Evolutionary conservation across 1,140 invertebrate genomes (phyloP), one percentile per base, ranked within the genome.

Genomic region (Drosophila pachea): DNA sequence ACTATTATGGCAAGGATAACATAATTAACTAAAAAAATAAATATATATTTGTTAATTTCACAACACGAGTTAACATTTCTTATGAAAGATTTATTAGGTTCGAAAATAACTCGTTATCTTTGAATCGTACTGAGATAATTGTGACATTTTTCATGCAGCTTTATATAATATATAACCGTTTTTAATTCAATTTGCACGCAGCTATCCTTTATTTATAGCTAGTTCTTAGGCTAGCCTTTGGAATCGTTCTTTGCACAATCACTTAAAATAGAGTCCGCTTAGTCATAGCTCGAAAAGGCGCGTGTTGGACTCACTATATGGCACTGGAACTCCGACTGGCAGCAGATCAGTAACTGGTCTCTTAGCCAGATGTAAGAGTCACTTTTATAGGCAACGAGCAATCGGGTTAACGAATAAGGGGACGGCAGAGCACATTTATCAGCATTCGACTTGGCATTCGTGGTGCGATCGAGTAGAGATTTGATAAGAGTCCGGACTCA

Each of bases 321-420:
- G 58, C 65, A 61, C 58, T 53, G 48, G 65, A 70, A 59, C 53
- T 43, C 12, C 38, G 54, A 40, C 38, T 32, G 36, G 31, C 36
- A 60, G 9, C 36, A 31, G 54, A 59, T 65, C 65, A 32, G 38
- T 43, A 58, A 72, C 69, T 72, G 68, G 45, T 12, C 65, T 56
- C 52, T 55, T 72, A 9, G 38, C 45, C 52, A 62, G 52, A 59
- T 66, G 31, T 29, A 22, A 32, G 29, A 22, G 36, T 32, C 52
- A 42, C 58, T 72, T 72, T 47, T 72, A 72, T 72, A 72, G 69
- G 12, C 53, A 69, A 16, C 16, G 35, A 49, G 11, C 22, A 22
- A 22, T 22, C 22, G 22, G 22, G 22, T 29, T 22, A 11, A 2
- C 4, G 36, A n/a, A 9, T n/a, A 29, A 14, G 40, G 40, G n/a